Evolutionary conservation across 2,888 invertebrate genomes (phyloP), one percentile per base, ranked within the genome.

Genomic region (Philaethria dido): DNA sequence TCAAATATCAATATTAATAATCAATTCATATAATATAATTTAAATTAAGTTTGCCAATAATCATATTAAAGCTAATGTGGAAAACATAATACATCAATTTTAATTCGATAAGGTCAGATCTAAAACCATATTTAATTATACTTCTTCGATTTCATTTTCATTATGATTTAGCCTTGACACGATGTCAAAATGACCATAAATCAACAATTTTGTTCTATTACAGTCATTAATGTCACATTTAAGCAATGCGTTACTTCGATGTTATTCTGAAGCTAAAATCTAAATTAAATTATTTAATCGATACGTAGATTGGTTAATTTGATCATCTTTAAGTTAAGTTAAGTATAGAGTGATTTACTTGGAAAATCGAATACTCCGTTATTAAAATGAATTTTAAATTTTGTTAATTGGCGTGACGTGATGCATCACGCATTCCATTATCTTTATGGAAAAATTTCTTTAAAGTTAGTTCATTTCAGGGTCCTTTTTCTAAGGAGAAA

Each of bases 111-210:
- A 60, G 59, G 45, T 60, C 59, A 18, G 16, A 47, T 45, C 18
- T 18, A 29, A 60, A 45, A 60, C 14, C 14, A 45, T 45, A 60
- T 60, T 60, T 60, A 47, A 60, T 60, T 45, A 60, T 59, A 59
- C 8, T 59, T 59, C 29, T 45, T 42, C 22, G 57, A 57, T 25
- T 33, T 29, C 29, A 29, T 39, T 39, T 68, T 64, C 55, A 62
- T 50, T 65, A 61, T 59, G 42, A 44, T 57, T 22, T 39, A 63
- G 29, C 72, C 72, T 72, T 72, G 72, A 69, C 69, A 69, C 47
- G 62, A 47, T 62, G 66, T 61, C 50, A 62, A 14, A 45, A 55
- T 57, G 47, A 13, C 47, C 29, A 65, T 72, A 70, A 69, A 72
- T 69, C 62, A 69, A 47, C 54, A 69, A 59, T 57, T 33, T 61